phyloP scores from a whole-genome alignment of 1,140 invertebrate species.

The Agrypnia vestita region DNA sequence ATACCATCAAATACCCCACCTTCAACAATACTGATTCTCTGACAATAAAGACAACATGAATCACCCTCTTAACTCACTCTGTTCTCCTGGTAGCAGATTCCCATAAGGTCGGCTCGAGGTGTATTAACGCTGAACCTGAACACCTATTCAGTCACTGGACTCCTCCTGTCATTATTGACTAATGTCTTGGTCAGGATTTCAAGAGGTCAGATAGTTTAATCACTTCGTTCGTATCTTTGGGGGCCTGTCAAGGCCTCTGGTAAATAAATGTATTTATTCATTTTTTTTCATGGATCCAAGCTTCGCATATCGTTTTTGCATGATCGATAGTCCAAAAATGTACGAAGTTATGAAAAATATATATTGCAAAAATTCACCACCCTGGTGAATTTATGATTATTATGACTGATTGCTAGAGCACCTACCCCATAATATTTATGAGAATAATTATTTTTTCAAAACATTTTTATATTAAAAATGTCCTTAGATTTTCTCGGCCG shows the following conservation, averaged over 20 bases:
- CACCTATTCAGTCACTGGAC: slow-evolving; percentile 14
- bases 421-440: no score
- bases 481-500: no score
- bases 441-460: no score
- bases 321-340: no score
- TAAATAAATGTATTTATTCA: no score
- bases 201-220: slow-evolving; percentile 23
- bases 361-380: no score
- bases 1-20: neutral
- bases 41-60: slow-evolving; percentile 8
- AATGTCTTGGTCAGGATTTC: slow-evolving; percentile 13
- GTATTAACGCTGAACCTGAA: slow-evolving; percentile 6
- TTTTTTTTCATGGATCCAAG: no score
- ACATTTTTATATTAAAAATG: no score
- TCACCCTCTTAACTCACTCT: slow-evolving; percentile 1
- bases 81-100: slow-evolving; percentile 13
- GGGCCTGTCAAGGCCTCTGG: neutral
- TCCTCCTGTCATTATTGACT: slow-evolving; percentile 32
- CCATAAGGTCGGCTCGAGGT: neutral
- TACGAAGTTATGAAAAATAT: no score
- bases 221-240: neutral
- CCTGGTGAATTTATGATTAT: no score
- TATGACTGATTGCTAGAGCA: no score
- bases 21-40: neutral
- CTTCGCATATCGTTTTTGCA: no score